Conservation (phyloP, 2,797 vertebrate species). For the Paratrypauchen microcephalus region DNA sequence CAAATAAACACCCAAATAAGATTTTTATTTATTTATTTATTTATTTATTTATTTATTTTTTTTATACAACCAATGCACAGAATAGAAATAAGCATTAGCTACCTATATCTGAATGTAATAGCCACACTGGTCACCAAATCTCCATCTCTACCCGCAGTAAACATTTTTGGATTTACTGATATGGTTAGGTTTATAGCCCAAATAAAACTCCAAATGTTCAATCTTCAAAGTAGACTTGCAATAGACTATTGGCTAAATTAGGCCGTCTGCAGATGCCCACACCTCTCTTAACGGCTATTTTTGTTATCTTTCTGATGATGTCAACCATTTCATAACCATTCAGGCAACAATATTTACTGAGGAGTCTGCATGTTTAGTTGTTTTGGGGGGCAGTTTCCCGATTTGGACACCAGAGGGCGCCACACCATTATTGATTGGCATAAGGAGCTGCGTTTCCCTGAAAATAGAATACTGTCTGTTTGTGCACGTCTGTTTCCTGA, state of each 20-base stretch:
- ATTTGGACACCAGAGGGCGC: slow-evolving; percentile 44
- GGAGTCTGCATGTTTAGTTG: slow-evolving; percentile 27
- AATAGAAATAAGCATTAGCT: slow-evolving; percentile 20
- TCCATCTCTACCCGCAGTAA: background rate
- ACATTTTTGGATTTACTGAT: slow-evolving; percentile 27
- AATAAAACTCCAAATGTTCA: background rate
- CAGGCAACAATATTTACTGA: slow-evolving; percentile 10
- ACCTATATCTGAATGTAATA: slow-evolving; percentile 10
- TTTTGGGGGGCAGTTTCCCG: slow-evolving; percentile 27
- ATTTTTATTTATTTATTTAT: too few relatives aligned
- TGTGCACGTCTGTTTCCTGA: background rate
- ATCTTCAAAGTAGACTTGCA: background rate
- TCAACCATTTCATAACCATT: slow-evolving; percentile 3
- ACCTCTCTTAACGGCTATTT: background rate
- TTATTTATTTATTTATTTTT: slow-evolving; percentile 15
- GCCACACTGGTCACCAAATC: slow-evolving; percentile 25
- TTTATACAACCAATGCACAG: slow-evolving; percentile 16
- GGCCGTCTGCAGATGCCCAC: too few relatives aligned
- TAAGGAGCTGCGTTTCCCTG: background rate
- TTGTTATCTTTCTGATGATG: background rate
- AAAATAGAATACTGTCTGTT: background rate
- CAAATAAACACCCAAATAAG: background rate
- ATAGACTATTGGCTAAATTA: background rate
- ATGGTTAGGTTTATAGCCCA: slow-evolving; percentile 9
- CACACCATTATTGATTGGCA: slow-evolving; percentile 25